Conservation (phyloP, 2,113 vertebrate species). For the Percopsis transmontana region DNA sequence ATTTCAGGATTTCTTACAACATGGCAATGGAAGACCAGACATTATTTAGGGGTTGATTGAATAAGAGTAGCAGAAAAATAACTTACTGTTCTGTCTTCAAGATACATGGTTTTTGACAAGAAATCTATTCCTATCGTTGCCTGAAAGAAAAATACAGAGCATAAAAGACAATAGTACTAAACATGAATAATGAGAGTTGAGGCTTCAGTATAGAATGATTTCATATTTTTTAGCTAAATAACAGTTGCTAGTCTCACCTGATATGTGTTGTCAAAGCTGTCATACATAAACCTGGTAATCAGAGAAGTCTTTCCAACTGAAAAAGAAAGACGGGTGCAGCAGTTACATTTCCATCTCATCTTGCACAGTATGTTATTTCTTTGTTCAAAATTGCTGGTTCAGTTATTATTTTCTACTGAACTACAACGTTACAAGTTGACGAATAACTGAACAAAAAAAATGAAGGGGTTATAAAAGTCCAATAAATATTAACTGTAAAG, state of each 20-base stretch:
- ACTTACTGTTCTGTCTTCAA: constrained; percentile 99
- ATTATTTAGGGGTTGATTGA: neutral
- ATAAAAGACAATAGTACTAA: neutral
- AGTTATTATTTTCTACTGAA: too few species aligned
- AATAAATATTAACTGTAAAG: too few species aligned
- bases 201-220: neutral
- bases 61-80: neutral
- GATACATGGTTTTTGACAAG: constrained; percentile 99
- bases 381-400: too few species aligned
- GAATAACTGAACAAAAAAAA: too few species aligned
- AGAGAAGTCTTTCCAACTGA: constrained; percentile 96
- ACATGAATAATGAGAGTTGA: neutral
- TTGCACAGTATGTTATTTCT: too few species aligned
- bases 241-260: constrained; percentile 79
- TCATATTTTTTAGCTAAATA: neutral
- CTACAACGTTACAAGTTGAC: too few species aligned
- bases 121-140: constrained; percentile 99
- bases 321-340: constrained; percentile 49
- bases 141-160: constrained; percentile 68
- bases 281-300: constrained; percentile 99
- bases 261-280: constrained; percentile 99
- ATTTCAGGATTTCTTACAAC: neutral
- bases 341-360: too few species aligned
- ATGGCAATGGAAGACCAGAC: constrained; percentile 4
- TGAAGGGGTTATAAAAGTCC: too few species aligned